Conservation (phyloP, 2,113 vertebrate genomes). For the Excalfactoria chinensis region DNA sequence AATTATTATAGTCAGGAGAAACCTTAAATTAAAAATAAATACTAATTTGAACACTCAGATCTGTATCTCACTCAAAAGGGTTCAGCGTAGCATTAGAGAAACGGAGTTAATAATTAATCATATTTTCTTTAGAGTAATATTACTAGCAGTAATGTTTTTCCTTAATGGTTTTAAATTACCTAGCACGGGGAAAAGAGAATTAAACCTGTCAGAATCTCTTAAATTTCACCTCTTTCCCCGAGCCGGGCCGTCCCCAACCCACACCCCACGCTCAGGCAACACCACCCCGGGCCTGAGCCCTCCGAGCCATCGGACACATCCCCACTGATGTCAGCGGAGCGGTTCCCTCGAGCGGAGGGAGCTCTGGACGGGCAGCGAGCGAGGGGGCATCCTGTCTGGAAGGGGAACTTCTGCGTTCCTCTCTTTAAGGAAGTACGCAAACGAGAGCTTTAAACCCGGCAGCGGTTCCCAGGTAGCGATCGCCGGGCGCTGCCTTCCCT, state of each 20-base stretch:
- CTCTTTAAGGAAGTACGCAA: not conserved
- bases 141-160: slow-evolving; percentile 40
- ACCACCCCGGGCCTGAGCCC: not conserved
- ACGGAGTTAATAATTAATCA: slow-evolving; percentile 52
- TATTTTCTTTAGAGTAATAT: slow-evolving; percentile 54
- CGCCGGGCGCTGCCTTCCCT: not conserved
- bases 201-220: not conserved
- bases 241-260: too few species aligned
- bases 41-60: slow-evolving; percentile 17
- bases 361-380: not conserved
- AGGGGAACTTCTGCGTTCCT: not conserved
- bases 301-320: not conserved
- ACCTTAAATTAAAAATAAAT: not conserved
- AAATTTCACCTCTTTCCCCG: not conserved
- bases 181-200: not conserved
- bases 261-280: not conserved
- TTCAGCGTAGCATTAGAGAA: slow-evolving; percentile 39
- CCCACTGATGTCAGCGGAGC: not conserved
- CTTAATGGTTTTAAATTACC: slow-evolving; percentile 55
- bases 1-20: not conserved
- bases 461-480: not conserved
- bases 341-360: not conserved
- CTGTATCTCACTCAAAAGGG: not conserved
- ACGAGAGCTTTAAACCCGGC: not conserved
- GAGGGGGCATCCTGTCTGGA: not conserved